A percentile compares a stretch with the other conserved stretches of the same genome.
phyloP scores from a whole-genome alignment of 2,797 vertebrate species.

The Catharus ustulatus region DNA sequence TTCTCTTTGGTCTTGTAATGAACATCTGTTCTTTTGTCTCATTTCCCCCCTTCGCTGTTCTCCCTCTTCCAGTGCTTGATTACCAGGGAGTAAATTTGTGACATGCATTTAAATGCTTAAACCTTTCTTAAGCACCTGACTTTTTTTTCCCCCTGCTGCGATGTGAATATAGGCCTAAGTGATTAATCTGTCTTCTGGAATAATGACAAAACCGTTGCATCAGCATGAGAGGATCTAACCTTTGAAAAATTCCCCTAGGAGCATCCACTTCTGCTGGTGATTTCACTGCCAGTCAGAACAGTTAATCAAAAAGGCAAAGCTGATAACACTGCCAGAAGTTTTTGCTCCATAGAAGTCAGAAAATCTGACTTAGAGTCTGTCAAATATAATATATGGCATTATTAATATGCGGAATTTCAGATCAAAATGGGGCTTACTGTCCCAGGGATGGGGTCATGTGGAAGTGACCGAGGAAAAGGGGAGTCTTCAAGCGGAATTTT shows the following conservation, averaged over 20 bases:
- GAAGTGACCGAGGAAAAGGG: neutral
- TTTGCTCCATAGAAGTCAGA: conserved; percentile 16
- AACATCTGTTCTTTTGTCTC: neutral
- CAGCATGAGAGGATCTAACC: conserved; percentile 46
- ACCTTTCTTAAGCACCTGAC: neutral
- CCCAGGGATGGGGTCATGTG: neutral
- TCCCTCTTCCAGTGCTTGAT: neutral
- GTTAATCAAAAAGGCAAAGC: conserved; percentile 54
- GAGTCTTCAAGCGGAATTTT: conserved; percentile 1
- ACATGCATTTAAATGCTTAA: conserved; percentile 7
- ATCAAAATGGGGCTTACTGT: neutral
- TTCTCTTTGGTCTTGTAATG: neutral
- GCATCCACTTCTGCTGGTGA: conserved; percentile 8
- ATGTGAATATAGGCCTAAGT: conserved; percentile 13
- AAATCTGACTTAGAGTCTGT: conserved; percentile 36
- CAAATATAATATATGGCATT: conserved; percentile 49
- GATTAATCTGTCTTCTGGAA: conserved; percentile 61
- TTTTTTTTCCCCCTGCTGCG: neutral
- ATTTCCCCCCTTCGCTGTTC: neutral
- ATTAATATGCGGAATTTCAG: conserved; percentile 51
- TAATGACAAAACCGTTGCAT: conserved; percentile 34
- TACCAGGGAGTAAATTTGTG: neutral
- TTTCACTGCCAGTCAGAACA: conserved; percentile 41
- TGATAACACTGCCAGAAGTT: conserved; percentile 31
- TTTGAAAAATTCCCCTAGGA: conserved; percentile 38